Evolutionary conservation across 2,888 invertebrate genomes (phyloP).

Genomic region (Drosophila mulleri): DNA sequence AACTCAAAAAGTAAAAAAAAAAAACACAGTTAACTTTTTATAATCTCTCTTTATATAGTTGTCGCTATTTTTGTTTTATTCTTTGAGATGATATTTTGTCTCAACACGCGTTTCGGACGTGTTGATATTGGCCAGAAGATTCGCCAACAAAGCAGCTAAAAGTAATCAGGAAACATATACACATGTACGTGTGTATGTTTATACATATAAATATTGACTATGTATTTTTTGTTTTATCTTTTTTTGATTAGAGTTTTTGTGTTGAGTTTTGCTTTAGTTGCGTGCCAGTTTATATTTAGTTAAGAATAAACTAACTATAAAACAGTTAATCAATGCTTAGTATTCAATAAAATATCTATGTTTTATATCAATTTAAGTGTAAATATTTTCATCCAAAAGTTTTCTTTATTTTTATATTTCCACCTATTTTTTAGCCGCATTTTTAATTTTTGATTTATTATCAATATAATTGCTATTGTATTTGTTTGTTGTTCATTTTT

Average conservation of each 20-base stretch:
- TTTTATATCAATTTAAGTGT: not conserved
- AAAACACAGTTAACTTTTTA: slow-evolving; percentile 52
- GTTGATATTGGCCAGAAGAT: slow-evolving; percentile 48
- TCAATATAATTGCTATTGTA: no score
- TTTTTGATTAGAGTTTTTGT: slow-evolving; percentile 5
- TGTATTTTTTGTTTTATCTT: slow-evolving; percentile 4
- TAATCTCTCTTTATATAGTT: slow-evolving; percentile 43
- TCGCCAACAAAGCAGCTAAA: slow-evolving; percentile 62
- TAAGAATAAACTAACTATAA: not conserved
- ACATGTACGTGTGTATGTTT: not conserved
- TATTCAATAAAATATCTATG: not conserved
- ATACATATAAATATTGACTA: not conserved
- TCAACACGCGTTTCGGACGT: slow-evolving; percentile 61
- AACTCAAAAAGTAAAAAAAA: slow-evolving; percentile 31
- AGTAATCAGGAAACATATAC: slow-evolving; percentile 9
- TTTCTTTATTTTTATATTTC: not conserved
- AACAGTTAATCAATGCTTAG: not conserved
- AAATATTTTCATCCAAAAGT: not conserved
- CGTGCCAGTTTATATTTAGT: not conserved
- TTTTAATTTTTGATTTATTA: no score
- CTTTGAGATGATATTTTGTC: slow-evolving; percentile 33
- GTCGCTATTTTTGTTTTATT: slow-evolving; percentile 33
- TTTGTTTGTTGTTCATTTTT: no score
- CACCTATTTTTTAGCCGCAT: no score
- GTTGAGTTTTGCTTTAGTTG: not conserved